Base-by-base conservation (phyloP, 2,888 invertebrate species). In the Protonemura montana region DNA sequence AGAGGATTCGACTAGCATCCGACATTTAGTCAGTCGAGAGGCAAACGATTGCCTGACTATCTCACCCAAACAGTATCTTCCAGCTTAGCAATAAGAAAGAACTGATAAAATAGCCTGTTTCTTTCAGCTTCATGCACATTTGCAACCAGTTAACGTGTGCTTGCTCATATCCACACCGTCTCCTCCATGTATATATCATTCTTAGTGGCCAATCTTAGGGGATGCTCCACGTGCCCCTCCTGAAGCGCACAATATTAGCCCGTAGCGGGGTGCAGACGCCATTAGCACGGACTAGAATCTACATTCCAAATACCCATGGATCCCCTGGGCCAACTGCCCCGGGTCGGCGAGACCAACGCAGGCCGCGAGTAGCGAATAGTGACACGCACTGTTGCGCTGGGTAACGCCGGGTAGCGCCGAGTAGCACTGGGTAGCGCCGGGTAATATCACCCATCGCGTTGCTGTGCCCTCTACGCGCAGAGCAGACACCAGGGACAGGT, bases 1-100 rank as follows among this genome's bases (percentile, higher is more conserved):
- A 82, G 16, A 83, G 83, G 85, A 85, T 87, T 86, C 87, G 30
- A 81, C 82, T 87, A 87, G 86, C 85, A 82, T 76, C 85, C 42
- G 26, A 41, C 27, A 13, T 83, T 83, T 27, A 83, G 35, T 83
- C 59, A 76, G 59, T 35, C 41, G 5, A 26, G 28, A 29, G 78
- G n/a, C 25, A 41, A 42, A 42, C 28, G 28, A 41, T 21, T 10
- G 27, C n/a, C 28, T 78, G 41, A 3, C n/a, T n/a, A n/a, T n/a
- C n/a, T n/a, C n/a, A n/a, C 82, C 29, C 30, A 13, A 2, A 13
- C 13, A 82, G 83, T 21, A 30, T 28, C 59, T 42, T 13, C n/a
- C 59, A 30, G 84, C 59, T 42, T 76, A 84, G 85, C 78, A 78
- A 85, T 77, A 41, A n/a, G 85, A 76, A 26, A 29, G 76, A 26